Evolutionary conservation across 2,888 invertebrate genomes (phyloP).

Genomic region (Limulus polyphemus): DNA sequence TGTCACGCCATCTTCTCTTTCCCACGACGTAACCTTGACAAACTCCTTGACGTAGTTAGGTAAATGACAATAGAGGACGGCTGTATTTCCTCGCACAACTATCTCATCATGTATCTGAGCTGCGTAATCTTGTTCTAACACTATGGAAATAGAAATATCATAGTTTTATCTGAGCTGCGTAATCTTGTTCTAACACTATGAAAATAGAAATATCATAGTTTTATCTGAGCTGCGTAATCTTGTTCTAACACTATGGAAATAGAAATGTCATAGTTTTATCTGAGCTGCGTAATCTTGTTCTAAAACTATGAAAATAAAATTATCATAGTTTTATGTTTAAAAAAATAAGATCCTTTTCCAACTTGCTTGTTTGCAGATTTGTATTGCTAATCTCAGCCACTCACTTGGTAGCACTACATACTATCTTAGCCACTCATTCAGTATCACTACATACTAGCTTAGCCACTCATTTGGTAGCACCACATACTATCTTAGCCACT

Average conservation of each 20-base stretch:
- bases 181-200: constrained; percentile 24
- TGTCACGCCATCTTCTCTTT: constrained; percentile 22
- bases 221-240: constrained; percentile 24
- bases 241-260: constrained; percentile 21
- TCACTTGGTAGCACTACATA: too few relatives aligned
- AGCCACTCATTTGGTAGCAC: too few relatives aligned
- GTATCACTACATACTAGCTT: too few relatives aligned
- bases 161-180: constrained; percentile 17
- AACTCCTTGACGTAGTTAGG: constrained; percentile 24
- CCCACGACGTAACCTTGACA: constrained; percentile 23
- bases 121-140: constrained; percentile 24
- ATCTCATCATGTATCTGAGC: constrained; percentile 27
- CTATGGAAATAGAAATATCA: constrained; percentile 9
- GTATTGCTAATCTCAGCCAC: too few relatives aligned
- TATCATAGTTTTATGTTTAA: too few relatives aligned
- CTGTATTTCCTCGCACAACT: constrained; percentile 26
- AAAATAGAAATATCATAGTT: neutral
- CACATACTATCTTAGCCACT: too few relatives aligned
- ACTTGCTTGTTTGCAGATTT: too few relatives aligned
- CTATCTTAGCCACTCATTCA: too few relatives aligned
- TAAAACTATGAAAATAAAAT: too few relatives aligned
- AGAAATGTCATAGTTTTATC: neutral
- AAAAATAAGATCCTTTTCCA: too few relatives aligned
- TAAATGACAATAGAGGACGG: constrained; percentile 26
- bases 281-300: too few relatives aligned